These are phyloP conservation scores for Brachionus paranguensis DNA, from an alignment of 1,140 invertebrate species.

Conservation along the genomic window DNA sequence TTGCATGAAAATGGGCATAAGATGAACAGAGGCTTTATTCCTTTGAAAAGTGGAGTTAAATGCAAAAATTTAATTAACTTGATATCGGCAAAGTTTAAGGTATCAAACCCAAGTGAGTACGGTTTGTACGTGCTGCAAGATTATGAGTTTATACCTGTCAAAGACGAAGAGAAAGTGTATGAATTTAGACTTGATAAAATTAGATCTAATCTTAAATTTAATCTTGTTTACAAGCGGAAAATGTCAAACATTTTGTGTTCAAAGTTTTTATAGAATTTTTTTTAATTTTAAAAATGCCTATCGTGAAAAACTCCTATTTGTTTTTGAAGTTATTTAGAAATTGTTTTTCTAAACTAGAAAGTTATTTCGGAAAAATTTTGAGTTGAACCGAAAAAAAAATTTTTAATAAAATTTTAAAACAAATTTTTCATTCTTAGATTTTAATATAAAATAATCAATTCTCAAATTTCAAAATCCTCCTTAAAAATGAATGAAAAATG, in stretches of 20 bases:
- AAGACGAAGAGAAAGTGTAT: neutral
- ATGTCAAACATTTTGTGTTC: conserved; percentile 10
- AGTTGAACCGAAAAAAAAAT: neutral
- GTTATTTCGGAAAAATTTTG: neutral
- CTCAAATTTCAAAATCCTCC: too few species aligned
- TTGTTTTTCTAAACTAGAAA: neutral
- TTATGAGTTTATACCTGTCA: neutral
- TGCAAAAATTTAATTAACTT: neutral
- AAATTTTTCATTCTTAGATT: too few species aligned
- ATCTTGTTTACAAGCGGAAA: conserved; percentile 12
- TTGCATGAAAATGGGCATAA: neutral
- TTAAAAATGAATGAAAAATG: neutral
- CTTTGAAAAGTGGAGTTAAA: neutral
- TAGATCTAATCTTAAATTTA: neutral
- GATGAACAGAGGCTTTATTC: neutral
- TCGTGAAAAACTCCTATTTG: neutral
- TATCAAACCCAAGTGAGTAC: neutral
- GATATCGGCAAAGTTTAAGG: neutral
- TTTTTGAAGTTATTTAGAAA: neutral
- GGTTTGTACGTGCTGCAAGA: neutral
- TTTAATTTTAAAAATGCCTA: neutral
- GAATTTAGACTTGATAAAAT: neutral
- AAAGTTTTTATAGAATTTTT: neutral
- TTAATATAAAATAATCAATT: too few species aligned
- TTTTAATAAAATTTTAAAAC: too few species aligned